Evolutionary conservation across 64 coral and sea anemone genomes (phyloP).

Genomic region (Montipora efflorescens): DNA sequence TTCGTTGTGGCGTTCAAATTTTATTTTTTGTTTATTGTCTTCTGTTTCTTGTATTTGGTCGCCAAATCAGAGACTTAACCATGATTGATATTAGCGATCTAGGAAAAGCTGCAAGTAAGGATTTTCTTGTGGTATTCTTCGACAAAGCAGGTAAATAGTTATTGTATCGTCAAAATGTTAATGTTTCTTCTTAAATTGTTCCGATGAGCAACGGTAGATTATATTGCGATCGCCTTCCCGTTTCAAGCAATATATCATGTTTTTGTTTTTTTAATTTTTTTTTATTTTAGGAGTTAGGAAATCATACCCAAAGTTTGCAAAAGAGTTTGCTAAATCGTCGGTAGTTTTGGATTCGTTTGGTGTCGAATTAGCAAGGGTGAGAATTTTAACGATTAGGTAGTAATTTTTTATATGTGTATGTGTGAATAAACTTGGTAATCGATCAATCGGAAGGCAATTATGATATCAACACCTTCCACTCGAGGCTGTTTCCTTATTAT

Average conservation of each 20-base stretch:
- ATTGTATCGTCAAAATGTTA: background rate
- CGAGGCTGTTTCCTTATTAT: background rate
- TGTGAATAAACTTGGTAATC: no score
- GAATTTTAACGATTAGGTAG: background rate
- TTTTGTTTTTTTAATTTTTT: background rate
- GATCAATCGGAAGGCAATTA: no score
- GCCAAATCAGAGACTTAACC: background rate
- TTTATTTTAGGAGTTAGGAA: conserved; percentile 33
- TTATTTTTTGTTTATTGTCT: background rate
- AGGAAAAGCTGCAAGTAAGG: background rate
- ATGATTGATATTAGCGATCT: conserved; percentile 4
- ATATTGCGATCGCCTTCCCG: background rate
- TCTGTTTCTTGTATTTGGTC: background rate
- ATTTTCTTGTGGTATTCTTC: conserved; percentile 56
- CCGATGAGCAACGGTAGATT: background rate
- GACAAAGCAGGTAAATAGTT: conserved; percentile 40
- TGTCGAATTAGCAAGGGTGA: conserved; percentile 51
- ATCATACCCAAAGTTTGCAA: conserved; percentile 19
- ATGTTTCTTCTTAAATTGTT: background rate
- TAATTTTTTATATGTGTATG: background rate
- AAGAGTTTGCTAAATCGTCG: conserved; percentile 21
- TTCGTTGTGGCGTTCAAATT: background rate
- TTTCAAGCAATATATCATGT: background rate
- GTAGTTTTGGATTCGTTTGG: conserved; percentile 48
- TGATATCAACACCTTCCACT: background rate